These are phyloP conservation scores for Haemorhous mexicanus DNA, from an alignment of 2,113 vertebrate genomes.

Conservation along the genomic window DNA sequence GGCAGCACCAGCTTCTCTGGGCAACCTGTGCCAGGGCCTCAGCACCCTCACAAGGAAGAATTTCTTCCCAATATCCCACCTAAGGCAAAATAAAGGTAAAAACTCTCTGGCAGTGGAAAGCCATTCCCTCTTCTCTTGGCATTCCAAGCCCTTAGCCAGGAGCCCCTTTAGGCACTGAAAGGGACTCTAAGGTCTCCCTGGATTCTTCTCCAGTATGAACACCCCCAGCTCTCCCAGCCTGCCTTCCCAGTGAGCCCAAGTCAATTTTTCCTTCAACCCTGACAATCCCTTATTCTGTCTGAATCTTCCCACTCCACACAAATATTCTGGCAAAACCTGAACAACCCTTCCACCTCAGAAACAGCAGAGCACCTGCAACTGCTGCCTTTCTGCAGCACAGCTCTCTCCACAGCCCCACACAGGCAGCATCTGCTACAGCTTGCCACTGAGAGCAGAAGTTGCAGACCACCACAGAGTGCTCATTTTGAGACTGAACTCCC, in stretches of 20 bases:
- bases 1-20: background rate
- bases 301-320: background rate
- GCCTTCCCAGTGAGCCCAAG: background rate
- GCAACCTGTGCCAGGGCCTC: background rate
- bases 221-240: background rate
- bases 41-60: rapidly evolving
- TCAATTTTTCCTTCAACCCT: background rate
- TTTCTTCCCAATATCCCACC: background rate
- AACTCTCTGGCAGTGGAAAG: background rate
- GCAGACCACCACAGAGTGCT: background rate
- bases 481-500: background rate
- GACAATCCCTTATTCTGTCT: background rate
- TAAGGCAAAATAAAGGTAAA: background rate
- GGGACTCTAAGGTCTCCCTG: background rate
- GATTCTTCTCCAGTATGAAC: background rate
- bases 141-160: background rate
- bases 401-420: background rate
- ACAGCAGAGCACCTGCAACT: background rate
- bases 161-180: background rate
- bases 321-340: background rate
- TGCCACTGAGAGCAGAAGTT: background rate
- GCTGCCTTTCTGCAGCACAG: background rate
- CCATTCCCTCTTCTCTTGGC: background rate
- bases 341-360: background rate
- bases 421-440: background rate